Conservation (phyloP, 2,888 invertebrate species). For the Carcina quercana region DNA sequence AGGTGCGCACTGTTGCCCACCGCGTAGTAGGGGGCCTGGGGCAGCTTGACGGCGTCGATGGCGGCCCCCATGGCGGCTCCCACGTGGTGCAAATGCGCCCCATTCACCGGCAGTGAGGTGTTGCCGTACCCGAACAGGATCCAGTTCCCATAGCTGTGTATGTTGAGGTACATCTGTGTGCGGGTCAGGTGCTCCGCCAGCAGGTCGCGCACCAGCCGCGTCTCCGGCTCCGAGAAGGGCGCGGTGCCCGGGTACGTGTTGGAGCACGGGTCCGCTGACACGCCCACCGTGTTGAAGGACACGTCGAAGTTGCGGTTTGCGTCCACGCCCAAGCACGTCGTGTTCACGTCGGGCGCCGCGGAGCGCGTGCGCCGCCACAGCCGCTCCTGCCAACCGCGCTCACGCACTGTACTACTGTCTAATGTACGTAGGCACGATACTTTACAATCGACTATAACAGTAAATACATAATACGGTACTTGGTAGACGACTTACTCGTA, state of each 20-base stretch:
- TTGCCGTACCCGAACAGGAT: slow-evolving; percentile 77
- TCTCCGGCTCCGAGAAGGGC: slow-evolving; percentile 80
- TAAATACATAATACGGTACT: no score
- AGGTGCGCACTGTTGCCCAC: slow-evolving; percentile 32
- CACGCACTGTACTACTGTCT: no score
- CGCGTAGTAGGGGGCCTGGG: slow-evolving; percentile 24
- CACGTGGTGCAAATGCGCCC: slow-evolving; percentile 23
- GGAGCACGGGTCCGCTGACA: slow-evolving; percentile 59
- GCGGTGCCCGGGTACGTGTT: slow-evolving; percentile 73
- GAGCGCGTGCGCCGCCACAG: slow-evolving; percentile 42
- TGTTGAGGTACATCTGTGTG: slow-evolving; percentile 57
- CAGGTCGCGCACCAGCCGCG: slow-evolving; percentile 42
- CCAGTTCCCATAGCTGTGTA: slow-evolving; percentile 81
- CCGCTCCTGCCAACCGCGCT: no score
- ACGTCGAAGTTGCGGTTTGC: slow-evolving; percentile 42
- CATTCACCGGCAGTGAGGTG: slow-evolving; percentile 12
- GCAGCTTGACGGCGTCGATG: slow-evolving; percentile 28
- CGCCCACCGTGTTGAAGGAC: slow-evolving; percentile 30
- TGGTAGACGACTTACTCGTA: no score
- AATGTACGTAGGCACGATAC: no score
- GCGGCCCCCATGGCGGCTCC: slow-evolving; percentile 30
- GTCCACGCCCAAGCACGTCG: slow-evolving; percentile 35
- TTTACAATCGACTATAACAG: no score
- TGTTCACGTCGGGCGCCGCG: slow-evolving; percentile 20
- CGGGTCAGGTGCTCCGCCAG: slow-evolving; percentile 35